Evolutionary conservation across 2,113 vertebrate genomes (phyloP).

Genomic region (Stigmatopora nigra): DNA sequence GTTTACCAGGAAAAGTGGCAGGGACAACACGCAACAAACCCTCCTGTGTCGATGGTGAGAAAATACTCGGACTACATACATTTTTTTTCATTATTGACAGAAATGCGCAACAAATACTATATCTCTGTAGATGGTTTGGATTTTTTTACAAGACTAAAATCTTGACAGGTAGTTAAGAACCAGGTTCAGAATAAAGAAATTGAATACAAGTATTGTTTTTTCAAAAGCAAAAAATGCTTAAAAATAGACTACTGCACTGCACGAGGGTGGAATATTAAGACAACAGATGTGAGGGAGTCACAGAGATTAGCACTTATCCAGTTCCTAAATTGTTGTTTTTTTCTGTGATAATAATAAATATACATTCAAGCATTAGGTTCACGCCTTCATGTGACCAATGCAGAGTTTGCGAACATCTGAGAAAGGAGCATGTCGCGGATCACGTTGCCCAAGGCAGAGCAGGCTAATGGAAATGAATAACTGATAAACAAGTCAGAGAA

Average conservation of each 20-base stretch:
- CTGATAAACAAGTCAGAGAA: constrained; percentile 59
- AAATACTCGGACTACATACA: constrained; percentile 6
- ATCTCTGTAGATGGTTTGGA: background rate
- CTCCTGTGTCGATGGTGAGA: constrained; percentile 96
- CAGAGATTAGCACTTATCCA: background rate
- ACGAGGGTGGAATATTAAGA: background rate
- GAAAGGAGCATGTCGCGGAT: constrained; percentile 41
- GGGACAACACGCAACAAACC: constrained; percentile 97
- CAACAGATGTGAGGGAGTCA: background rate
- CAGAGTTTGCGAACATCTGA: constrained; percentile 45
- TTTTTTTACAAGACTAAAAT: background rate
- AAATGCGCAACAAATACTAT: background rate
- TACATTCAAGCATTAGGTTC: constrained; percentile 25
- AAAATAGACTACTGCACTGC: background rate
- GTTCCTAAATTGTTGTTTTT: background rate
- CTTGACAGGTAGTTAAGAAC: background rate
- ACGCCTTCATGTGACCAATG: constrained; percentile 32
- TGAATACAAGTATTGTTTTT: background rate
- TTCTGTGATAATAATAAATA: constrained; percentile 14
- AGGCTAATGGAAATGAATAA: constrained; percentile 62
- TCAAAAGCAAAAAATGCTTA: background rate
- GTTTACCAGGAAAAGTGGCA: constrained; percentile 97
- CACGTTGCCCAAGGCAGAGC: constrained; percentile 40
- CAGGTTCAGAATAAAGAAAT: background rate
- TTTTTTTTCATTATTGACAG: background rate